Evolutionary conservation across 2,888 invertebrate genomes (phyloP).

Genomic region (Crocallis elinguaria): DNA sequence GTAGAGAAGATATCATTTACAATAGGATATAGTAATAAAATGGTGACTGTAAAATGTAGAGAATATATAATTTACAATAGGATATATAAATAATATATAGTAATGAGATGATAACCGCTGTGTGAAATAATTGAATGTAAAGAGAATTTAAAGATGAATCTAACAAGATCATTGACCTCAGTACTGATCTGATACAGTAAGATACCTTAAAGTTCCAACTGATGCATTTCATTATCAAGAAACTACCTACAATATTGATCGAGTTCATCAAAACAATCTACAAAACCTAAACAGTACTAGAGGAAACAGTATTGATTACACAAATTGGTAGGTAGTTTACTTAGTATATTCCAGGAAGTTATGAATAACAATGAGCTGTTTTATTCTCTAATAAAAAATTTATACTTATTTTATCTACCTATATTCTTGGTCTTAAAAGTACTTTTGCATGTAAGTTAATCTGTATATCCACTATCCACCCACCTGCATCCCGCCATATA

Average conservation of each 20-base stretch:
- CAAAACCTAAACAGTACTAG: constrained; percentile 1
- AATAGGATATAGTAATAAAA: no score
- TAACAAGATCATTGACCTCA: no score
- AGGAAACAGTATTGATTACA: constrained; percentile 17
- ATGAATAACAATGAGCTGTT: constrained; percentile 1
- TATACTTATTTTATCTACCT: background rate
- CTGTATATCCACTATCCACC: constrained; percentile 31
- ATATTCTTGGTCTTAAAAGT: background rate
- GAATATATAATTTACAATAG: no score
- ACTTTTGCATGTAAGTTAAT: background rate
- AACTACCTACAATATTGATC: background rate
- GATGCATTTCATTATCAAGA: no score
- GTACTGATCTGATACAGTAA: no score
- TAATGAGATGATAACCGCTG: no score
- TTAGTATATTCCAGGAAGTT: background rate
- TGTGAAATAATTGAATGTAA: no score
- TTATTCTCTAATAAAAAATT: background rate
- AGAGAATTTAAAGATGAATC: no score
- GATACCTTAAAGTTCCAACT: no score
- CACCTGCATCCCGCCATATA: constrained; percentile 90
- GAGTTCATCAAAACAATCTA: constrained; percentile 11
- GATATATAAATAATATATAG: no score
- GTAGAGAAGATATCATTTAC: no score
- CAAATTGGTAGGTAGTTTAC: constrained; percentile 3
- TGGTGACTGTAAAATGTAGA: no score